Conservation (phyloP, 1,140 invertebrate species). For the Acyrthosiphon pisum region DNA sequence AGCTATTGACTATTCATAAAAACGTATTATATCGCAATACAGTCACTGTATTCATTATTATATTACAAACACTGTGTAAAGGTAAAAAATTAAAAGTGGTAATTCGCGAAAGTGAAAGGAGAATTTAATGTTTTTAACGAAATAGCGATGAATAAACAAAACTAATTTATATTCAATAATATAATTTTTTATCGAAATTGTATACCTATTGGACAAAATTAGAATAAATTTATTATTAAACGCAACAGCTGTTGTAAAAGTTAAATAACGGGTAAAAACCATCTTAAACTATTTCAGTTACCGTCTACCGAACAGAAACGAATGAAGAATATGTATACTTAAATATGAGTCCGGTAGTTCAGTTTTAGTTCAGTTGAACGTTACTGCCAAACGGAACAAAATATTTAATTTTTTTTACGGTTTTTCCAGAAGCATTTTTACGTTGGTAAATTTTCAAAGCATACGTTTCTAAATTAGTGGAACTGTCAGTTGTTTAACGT, state of each 20-base stretch:
- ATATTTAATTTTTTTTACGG: neutral
- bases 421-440: neutral
- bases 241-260: no score
- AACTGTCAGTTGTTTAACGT: neutral
- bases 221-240: neutral
- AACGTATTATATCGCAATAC: neutral
- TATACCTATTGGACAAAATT: neutral
- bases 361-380: no score
- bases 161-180: neutral
- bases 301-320: neutral
- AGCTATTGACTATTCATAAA: neutral
- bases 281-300: neutral
- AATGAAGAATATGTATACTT: neutral
- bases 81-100: neutral
- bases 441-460: neutral
- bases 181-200: neutral
- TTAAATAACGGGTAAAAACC: neutral
- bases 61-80: neutral
- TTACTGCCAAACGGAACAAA: neutral
- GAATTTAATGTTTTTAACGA: neutral
- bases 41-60: neutral
- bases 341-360: neutral
- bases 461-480: neutral
- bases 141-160: neutral
- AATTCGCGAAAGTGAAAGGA: neutral